phyloP scores from a whole-genome alignment of 2,797 vertebrate species.

The Trichosurus vulpecula region DNA sequence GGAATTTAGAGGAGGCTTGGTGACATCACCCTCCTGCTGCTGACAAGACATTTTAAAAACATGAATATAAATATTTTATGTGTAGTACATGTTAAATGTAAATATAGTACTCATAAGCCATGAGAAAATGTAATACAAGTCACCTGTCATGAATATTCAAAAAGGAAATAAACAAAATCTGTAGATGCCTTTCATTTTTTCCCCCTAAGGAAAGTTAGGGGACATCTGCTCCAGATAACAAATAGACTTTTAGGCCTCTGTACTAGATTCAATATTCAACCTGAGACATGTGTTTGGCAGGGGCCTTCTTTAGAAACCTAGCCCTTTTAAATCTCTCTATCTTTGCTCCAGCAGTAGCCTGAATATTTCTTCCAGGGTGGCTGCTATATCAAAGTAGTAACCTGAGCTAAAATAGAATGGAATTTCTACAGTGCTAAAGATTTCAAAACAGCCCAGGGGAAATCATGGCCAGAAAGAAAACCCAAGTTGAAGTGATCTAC shows the following conservation, averaged over 20 bases:
- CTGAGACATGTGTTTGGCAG: not conserved
- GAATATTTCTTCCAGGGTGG: not conserved
- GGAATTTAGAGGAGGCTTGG: not conserved
- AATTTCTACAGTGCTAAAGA: not conserved
- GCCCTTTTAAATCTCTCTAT: rapidly evolving
- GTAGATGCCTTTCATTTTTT: not conserved
- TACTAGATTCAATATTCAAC: constrained; percentile 16
- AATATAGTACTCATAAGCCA: not conserved
- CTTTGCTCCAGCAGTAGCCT: not conserved
- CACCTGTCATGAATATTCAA: not conserved
- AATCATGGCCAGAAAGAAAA: constrained; percentile 11
- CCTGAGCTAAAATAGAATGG: not conserved
- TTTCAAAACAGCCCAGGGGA: not conserved
- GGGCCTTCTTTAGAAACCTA: constrained; percentile 15
- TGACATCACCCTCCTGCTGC: not conserved
- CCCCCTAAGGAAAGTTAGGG: not conserved
- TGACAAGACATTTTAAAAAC: constrained; percentile 23
- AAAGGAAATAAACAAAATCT: not conserved
- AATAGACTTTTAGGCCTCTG: not conserved
- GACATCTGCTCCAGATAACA: not conserved
- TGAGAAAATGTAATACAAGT: not conserved
- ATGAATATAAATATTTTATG: not conserved
- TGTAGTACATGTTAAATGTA: not conserved
- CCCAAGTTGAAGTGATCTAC: not conserved
- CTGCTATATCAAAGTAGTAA: not conserved